A percentile compares a stretch with the other conserved stretches of the same genome.
These are phyloP conservation scores for Limnodromus scolopaceus DNA, from an alignment of 2,797 vertebrate genomes.

Conservation along the genomic window DNA sequence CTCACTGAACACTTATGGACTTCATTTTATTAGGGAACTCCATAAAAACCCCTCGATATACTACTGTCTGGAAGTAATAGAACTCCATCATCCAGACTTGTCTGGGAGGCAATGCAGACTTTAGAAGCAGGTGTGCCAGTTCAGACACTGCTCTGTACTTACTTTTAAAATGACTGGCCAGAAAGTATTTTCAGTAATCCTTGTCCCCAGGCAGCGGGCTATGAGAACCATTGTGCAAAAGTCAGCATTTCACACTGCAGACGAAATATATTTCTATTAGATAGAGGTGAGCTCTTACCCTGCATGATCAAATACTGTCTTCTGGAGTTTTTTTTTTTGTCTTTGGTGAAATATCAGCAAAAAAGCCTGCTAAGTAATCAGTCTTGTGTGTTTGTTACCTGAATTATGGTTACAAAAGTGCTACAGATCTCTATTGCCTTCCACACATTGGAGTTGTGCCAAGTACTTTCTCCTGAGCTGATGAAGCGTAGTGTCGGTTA, in stretches of 20 bases:
- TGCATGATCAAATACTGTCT: not conserved
- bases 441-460: not conserved
- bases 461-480: not conserved
- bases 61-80: not conserved
- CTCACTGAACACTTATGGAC: not conserved
- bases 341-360: not conserved
- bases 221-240: not conserved
- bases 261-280: not conserved
- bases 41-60: not conserved
- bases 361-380: not conserved
- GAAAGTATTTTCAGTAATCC: not conserved
- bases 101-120: not conserved
- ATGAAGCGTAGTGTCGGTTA: not conserved
- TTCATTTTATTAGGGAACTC: not conserved
- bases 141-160: not conserved
- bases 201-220: not conserved
- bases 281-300: not conserved
- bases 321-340: not conserved
- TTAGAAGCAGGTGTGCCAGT: not conserved
- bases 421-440: not conserved
- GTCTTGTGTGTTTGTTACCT: not conserved
- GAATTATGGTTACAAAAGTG: not conserved
- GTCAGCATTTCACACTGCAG: not conserved
- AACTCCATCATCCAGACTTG: not conserved
- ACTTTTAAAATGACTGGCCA: not conserved